Percentiles rank a stretch among this genome's conserved stretches.
phyloP scores from a whole-genome alignment of 2,797 vertebrate species.

The Enteromius fasciolatus region DNA sequence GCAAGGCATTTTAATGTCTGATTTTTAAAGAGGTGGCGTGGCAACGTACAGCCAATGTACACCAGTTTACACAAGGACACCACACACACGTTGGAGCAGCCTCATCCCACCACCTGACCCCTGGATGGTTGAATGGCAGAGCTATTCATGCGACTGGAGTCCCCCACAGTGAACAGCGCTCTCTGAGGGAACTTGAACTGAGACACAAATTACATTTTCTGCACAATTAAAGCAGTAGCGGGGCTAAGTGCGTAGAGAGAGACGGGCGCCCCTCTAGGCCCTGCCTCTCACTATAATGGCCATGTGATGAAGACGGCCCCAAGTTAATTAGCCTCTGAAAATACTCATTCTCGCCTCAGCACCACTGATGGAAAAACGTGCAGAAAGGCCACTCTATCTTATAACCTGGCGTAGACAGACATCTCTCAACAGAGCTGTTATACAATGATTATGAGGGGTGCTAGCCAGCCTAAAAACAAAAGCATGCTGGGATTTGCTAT shows the following conservation, averaged over 20 bases:
- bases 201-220: constrained; percentile 86
- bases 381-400: constrained; percentile 71
- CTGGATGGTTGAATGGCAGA: constrained; percentile 74
- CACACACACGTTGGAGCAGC: constrained; percentile 25
- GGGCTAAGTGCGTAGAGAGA: constrained; percentile 78
- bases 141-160: constrained; percentile 76
- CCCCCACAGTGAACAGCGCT: constrained; percentile 77
- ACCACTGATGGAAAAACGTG: constrained; percentile 63
- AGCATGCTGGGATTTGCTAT: constrained; percentile 16
- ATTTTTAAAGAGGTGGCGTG: constrained; percentile 19
- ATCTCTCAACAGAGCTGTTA: constrained; percentile 57
- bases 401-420: constrained; percentile 64
- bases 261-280: constrained; percentile 72
- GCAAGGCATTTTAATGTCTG: not conserved
- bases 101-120: constrained; percentile 55
- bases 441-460: constrained; percentile 19
- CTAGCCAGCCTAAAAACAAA: constrained; percentile 42
- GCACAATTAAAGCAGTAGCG: constrained; percentile 83
- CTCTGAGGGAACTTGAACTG: constrained; percentile 78
- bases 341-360: constrained; percentile 75
- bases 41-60: not conserved
- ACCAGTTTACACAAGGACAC: constrained; percentile 52
- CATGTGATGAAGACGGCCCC: constrained; percentile 83
- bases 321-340: constrained; percentile 83
- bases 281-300: constrained; percentile 75